phyloP scores from a whole-genome alignment of 2,113 vertebrate genomes.

The Crotalus horridus region DNA sequence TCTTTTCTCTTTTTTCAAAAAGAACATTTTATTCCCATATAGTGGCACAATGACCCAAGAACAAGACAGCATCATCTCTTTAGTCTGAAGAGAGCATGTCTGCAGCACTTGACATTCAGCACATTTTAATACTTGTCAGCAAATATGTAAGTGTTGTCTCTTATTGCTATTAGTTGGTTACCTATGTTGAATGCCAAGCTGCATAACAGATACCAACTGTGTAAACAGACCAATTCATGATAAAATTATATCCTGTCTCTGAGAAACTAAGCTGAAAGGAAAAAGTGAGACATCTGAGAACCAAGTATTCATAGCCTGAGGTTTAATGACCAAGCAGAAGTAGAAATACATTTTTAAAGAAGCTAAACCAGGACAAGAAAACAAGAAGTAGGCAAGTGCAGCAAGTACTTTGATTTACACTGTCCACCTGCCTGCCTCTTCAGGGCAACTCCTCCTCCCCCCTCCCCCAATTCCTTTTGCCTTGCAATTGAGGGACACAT shows the following conservation, averaged over 20 bases:
- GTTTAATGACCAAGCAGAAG: neutral
- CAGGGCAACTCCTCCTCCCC: neutral
- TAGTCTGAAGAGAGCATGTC: constrained; percentile 29
- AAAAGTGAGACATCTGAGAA: neutral
- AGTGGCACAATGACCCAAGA: constrained; percentile 55
- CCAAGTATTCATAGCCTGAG: neutral
- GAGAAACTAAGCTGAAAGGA: neutral
- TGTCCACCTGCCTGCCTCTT: neutral
- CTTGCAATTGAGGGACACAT: neutral
- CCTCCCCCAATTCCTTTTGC: neutral
- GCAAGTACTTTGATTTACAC: neutral
- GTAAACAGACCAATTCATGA: constrained; percentile 36
- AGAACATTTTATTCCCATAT: constrained; percentile 41
- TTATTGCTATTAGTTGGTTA: constrained; percentile 17
- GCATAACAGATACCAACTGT: constrained; percentile 28
- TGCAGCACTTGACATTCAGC: constrained; percentile 36
- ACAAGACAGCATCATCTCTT: constrained; percentile 44
- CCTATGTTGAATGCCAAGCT: constrained; percentile 29
- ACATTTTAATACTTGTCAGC: constrained; percentile 33
- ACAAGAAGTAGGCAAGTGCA: neutral
- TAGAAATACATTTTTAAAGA: neutral
- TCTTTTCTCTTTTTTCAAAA: constrained; percentile 38
- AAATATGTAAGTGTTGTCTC: constrained; percentile 36
- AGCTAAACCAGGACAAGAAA: neutral
- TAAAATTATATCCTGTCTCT: constrained; percentile 35